Evolutionary conservation across 2,113 vertebrate genomes (phyloP).

Genomic region (Mastomys natalensis): DNA sequence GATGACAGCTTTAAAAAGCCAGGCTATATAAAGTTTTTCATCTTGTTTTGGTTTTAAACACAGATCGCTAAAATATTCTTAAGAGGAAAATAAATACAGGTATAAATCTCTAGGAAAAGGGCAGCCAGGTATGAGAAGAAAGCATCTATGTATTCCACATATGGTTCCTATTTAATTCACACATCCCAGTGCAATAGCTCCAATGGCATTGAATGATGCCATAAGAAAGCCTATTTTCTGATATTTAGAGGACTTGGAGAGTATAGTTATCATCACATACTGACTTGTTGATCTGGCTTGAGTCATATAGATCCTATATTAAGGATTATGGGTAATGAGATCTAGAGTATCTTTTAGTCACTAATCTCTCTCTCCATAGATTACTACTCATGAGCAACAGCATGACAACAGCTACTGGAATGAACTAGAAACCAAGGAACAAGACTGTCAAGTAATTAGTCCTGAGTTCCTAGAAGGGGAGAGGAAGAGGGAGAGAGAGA

Average conservation of each 20-base stretch:
- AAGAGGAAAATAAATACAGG: not conserved
- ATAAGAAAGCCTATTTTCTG: not conserved
- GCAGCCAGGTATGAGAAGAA: not conserved
- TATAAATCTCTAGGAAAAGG: not conserved
- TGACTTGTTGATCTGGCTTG: not conserved
- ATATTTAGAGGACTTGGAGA: not conserved
- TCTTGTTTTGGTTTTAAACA: not conserved
- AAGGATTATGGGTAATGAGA: not conserved
- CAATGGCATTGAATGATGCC: not conserved
- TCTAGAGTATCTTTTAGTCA: not conserved
- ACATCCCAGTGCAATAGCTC: not conserved
- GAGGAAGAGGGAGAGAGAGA: no score
- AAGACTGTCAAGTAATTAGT: not conserved
- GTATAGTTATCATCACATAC: not conserved
- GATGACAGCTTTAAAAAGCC: slow-evolving; percentile 11
- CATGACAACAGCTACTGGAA: not conserved
- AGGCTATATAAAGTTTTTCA: not conserved
- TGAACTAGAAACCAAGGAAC: not conserved
- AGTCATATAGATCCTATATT: not conserved
- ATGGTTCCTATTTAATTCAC: not conserved
- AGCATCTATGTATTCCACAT: not conserved
- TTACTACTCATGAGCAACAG: not conserved
- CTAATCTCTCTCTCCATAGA: not conserved
- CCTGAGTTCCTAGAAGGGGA: not conserved
- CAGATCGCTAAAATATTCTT: not conserved